Percentiles rank a stretch among this genome's conserved stretches.
phyloP scores from a whole-genome alignment of 1,140 invertebrate genomes.

The Scaptomyza montana region DNA sequence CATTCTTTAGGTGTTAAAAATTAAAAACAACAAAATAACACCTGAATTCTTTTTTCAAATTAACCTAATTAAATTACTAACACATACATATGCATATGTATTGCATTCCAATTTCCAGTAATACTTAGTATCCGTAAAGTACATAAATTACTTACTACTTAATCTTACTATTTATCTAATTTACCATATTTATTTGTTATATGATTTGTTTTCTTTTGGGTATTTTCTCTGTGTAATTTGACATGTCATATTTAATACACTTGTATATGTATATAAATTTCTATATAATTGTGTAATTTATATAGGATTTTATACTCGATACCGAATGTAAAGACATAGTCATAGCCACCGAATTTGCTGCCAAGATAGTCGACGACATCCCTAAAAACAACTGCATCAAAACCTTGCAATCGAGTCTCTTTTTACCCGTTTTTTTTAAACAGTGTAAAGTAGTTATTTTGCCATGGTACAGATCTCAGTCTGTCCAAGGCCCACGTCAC shows the following conservation, averaged over 20 bases:
- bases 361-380: too few species aligned
- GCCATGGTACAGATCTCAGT: too few species aligned
- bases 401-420: too few species aligned
- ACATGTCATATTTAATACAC: too few species aligned
- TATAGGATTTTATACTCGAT: background rate
- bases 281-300: conserved; percentile 10
- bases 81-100: conserved; percentile 32
- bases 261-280: conserved; percentile 1
- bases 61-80: conserved; percentile 25
- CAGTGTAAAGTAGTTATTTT: too few species aligned
- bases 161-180: conserved; percentile 22
- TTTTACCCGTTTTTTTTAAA: too few species aligned
- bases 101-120: conserved; percentile 19
- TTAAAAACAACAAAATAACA: too few species aligned
- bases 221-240: background rate
- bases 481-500: too few species aligned
- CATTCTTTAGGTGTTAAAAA: conserved; percentile 21
- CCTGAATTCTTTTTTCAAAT: too few species aligned
- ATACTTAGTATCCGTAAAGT: conserved; percentile 8
- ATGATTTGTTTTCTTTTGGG: background rate
- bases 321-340: too few species aligned
- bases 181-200: background rate
- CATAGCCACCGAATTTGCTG: too few species aligned
- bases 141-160: conserved; percentile 40
- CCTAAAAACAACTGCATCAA: too few species aligned